These are phyloP conservation scores for Coelopa pilipes DNA, from an alignment of 2,888 invertebrate species.

Conservation along the genomic window DNA sequence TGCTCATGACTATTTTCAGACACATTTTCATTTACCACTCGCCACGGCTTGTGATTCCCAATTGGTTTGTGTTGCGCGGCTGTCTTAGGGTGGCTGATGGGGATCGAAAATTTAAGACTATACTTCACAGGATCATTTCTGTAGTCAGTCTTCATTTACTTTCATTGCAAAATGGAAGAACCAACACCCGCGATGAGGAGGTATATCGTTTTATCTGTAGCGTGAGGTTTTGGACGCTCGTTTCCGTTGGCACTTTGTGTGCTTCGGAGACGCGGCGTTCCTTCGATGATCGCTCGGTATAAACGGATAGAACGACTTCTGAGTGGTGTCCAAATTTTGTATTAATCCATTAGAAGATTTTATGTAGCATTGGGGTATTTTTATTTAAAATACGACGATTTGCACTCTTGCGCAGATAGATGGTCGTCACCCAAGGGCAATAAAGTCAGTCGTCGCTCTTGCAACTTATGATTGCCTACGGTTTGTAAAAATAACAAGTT, in stretches of 20 bases:
- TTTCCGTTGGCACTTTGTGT: constrained; percentile 37
- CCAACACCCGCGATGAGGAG: constrained; percentile 72
- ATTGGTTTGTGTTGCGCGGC: neutral
- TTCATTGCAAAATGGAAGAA: constrained; percentile 68
- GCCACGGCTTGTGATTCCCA: constrained; percentile 56
- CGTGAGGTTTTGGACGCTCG: constrained; percentile 65
- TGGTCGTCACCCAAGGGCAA: too few species aligned
- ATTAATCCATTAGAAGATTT: constrained; percentile 38
- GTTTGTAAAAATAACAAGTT: neutral
- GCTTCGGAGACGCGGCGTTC: constrained; percentile 38
- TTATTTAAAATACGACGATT: too few species aligned
- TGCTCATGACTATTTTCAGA: too few species aligned
- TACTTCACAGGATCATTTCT: constrained; percentile 77
- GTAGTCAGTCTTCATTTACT: constrained; percentile 73
- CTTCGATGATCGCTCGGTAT: constrained; percentile 53
- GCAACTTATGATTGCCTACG: constrained; percentile 13
- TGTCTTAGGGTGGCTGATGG: neutral
- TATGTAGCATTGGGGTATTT: neutral
- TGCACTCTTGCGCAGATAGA: too few species aligned
- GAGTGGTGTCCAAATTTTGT: constrained; percentile 45
- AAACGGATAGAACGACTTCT: constrained; percentile 51
- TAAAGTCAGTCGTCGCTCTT: neutral
- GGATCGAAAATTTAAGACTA: constrained; percentile 59
- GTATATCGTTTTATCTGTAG: constrained; percentile 68
- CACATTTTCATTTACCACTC: constrained; percentile 47